These are phyloP conservation scores for Nerophis ophidion DNA, from an alignment of 2,113 vertebrate genomes.

Conservation along the genomic window DNA sequence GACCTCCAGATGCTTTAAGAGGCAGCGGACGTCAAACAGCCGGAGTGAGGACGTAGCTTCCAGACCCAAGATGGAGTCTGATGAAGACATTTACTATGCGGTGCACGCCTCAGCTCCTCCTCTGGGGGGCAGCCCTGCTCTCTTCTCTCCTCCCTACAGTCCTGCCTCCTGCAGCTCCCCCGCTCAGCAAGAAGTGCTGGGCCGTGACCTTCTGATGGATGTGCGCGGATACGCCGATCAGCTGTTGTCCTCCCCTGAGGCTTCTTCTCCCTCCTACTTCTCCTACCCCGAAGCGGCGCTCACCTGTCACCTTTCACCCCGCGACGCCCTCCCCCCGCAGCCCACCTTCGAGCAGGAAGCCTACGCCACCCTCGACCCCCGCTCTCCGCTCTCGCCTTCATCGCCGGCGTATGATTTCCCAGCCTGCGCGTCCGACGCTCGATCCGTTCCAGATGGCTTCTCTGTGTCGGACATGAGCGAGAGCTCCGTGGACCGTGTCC, in stretches of 20 bases:
- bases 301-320: slow-evolving; percentile 35
- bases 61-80: slow-evolving; percentile 27
- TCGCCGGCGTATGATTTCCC: slow-evolving; percentile 44
- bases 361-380: not conserved
- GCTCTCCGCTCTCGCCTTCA: slow-evolving; percentile 26
- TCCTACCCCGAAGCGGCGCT: slow-evolving; percentile 27
- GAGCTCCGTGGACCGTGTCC: slow-evolving; percentile 33
- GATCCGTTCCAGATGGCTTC: slow-evolving; percentile 62
- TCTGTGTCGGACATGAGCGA: slow-evolving; percentile 37
- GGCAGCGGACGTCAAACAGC: slow-evolving; percentile 36
- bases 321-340: slow-evolving; percentile 17
- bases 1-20: slow-evolving; percentile 38
- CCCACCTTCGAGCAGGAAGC: slow-evolving; percentile 32
- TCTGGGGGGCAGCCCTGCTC: slow-evolving; percentile 21
- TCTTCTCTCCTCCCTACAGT: slow-evolving; percentile 66
- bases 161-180: slow-evolving; percentile 58
- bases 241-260: slow-evolving; percentile 46
- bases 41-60: slow-evolving; percentile 32
- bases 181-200: slow-evolving; percentile 38
- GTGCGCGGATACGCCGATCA: slow-evolving; percentile 38
- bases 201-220: slow-evolving; percentile 49
- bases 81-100: slow-evolving; percentile 10
- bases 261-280: slow-evolving; percentile 48
- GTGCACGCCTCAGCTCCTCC: slow-evolving; percentile 26
- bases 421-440: slow-evolving; percentile 33